Evolutionary conservation across 2,888 invertebrate species (phyloP), one percentile per base, ranked within the genome.

Genomic region (Lumbricus terrestris): DNA sequence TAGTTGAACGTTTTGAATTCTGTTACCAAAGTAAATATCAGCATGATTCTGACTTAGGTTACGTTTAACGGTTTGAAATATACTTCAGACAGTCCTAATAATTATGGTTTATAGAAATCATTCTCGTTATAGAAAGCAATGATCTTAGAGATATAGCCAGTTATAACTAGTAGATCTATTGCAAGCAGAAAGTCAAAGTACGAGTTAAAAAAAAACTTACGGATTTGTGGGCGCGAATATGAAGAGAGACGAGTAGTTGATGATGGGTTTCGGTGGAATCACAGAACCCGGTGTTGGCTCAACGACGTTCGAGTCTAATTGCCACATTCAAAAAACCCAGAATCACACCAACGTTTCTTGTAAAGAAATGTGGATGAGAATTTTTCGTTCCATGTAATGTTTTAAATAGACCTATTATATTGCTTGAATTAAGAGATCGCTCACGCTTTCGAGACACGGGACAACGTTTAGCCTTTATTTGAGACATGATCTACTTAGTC

Each of bases 211-310:
- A n/a, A n/a, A 18, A 47, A 94, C 97, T 97, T 96, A 99, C 98
- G 98, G 98, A 96, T 99, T 99, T 94, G 99, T 99, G 94, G 99
- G 98, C 95, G 98, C 98, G 95, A 99, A 97, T 96, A 99, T 97
- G 96, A 99, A 99, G 98, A 99, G 98, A 96, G 99, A 99, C 96
- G 98, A 98, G 96, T 99, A 99, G 96, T 99, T 99, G 96, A 37
- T 69, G 33, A 91, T 90, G 47, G 91, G 90, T n/a, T 88, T 90
- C 47, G 40, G 85, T 6, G 34, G 37, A 23, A 85, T 85, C 85
- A 85, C 35, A 15, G 85, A 85, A 23, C 85, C 85, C 20, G 85
- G 85, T 11, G 37, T 23, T 18, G 85, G 85, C 3, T 85, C 85
- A 85, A 37, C 85, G 8, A 23, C 85, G 23, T 37, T 85, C 23